These are phyloP conservation scores for Gryon sp. DNA, from an alignment of 1,140 invertebrate species.

Conservation along the genomic window DNA sequence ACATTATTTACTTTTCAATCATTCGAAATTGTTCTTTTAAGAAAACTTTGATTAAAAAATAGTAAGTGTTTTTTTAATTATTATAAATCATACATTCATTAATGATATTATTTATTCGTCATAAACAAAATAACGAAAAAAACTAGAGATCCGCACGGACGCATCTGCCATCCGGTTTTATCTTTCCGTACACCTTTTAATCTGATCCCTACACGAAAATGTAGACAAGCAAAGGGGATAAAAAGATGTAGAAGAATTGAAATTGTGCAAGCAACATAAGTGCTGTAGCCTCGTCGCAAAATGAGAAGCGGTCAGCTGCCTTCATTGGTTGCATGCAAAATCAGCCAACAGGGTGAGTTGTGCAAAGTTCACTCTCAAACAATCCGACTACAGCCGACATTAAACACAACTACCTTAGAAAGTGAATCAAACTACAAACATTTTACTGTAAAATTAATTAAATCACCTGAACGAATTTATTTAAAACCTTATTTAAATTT, in stretches of 20 bases:
- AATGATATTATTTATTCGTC: too few species aligned
- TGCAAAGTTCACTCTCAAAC: background rate
- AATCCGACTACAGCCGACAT: slow-evolving; percentile 9
- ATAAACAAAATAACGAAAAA: slow-evolving; percentile 21
- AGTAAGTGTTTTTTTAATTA: too few species aligned
- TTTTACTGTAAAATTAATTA: background rate
- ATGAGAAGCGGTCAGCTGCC: slow-evolving; percentile 72
- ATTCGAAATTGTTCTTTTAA: too few species aligned
- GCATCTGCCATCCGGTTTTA: slow-evolving; percentile 76
- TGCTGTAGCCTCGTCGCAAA: slow-evolving; percentile 42
- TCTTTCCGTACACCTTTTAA: slow-evolving; percentile 72
- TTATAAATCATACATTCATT: too few species aligned
- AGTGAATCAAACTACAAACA: too few species aligned
- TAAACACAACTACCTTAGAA: too few species aligned
- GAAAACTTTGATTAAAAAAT: too few species aligned
- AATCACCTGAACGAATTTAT: background rate
- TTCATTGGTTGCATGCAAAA: slow-evolving; percentile 59
- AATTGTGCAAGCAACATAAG: slow-evolving; percentile 57
- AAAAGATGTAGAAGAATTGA: slow-evolving; percentile 55
- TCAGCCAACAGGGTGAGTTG: slow-evolving; percentile 16
- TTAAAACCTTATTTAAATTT: background rate
- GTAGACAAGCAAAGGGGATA: slow-evolving; percentile 53
- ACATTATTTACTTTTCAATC: too few species aligned
- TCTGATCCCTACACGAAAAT: slow-evolving; percentile 66
- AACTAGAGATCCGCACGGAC: slow-evolving; percentile 25